Base-by-base conservation (phyloP, 2,888 invertebrate genomes). In the Perithous albicinctus region DNA sequence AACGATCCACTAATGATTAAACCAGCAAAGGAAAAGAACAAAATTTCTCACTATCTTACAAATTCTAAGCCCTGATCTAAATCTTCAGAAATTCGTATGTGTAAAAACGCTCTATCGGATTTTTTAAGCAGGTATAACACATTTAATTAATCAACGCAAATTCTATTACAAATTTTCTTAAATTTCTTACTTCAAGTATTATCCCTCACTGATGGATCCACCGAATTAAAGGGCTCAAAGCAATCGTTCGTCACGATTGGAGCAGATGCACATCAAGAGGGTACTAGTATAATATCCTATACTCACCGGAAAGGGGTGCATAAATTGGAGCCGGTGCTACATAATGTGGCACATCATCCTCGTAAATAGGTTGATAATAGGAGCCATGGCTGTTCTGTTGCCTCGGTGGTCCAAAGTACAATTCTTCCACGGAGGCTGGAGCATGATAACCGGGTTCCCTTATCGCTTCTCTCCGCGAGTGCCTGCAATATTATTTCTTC, bases 321-420 rank as follows among this genome's bases (percentile, higher is more conserved):
- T 91, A 91, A 75, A 91, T 86, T 75, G 91, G 90, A 85, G 86
- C 83, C 41, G 90, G 86, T 51, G 90, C 87, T 43, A 87, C 87
- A 83, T 90, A 90, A 79, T 88, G 88, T 72, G 88, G 85, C 78
- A 86, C 85, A 80, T 88, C 88, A 70, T 90, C 91, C 84, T 92
- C 91, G 86, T 91, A 92, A 84, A 91, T 90, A 51, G 92, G 89
- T 66, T 90, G 91, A 87, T 91, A 90, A 84, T 89, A 87, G 77
- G 87, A 88, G 74, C 81, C 78, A 15, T 83, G 78, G 83, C 83
- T 87, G 85, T 84, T 86, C 63, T 83, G 69, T 77, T 85, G 86
- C 66, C 85, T 89, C 74, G 87, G 80, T 78, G 88, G 87, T 73
- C 90, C 88, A 72, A 88, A 90, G 82, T 91, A 91, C 64, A 91